Percentiles rank a stretch among this genome's conserved stretches.
phyloP scores from a whole-genome alignment of 1,140 invertebrate genomes.

The Drosophila erecta region DNA sequence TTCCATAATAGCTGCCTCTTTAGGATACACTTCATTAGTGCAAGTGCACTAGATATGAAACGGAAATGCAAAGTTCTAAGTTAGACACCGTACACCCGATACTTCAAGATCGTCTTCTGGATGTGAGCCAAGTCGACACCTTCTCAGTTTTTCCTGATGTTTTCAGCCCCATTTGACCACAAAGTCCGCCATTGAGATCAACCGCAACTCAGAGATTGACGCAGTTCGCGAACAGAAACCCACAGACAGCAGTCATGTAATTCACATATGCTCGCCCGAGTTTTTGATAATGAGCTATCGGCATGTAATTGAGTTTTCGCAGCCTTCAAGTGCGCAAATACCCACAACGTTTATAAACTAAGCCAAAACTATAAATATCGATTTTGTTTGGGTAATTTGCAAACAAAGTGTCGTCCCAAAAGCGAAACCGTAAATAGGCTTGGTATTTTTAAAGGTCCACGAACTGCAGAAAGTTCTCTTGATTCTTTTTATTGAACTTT shows the following conservation, averaged over 20 bases:
- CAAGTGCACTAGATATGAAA: neutral
- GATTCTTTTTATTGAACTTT: no score
- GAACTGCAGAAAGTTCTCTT: no score
- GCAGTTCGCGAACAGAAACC: constrained; percentile 29
- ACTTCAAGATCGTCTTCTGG: neutral
- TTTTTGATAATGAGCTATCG: constrained; percentile 33
- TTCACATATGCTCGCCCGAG: constrained; percentile 5
- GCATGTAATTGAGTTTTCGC: constrained; percentile 7
- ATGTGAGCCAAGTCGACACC: constrained; percentile 9
- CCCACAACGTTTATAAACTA: neutral
- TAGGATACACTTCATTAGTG: neutral
- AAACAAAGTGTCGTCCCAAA: neutral
- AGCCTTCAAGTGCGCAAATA: constrained; percentile 27
- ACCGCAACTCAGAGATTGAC: constrained; percentile 26
- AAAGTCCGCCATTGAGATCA: constrained; percentile 16
- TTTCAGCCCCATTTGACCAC: constrained; percentile 16
- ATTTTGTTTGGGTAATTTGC: constrained; percentile 2
- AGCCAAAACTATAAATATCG: constrained; percentile 34
- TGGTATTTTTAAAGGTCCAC: neutral
- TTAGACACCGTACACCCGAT: neutral
- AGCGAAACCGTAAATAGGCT: constrained; percentile 3
- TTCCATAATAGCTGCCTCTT: neutral
- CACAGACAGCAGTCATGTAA: neutral
- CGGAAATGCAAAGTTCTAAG: neutral
- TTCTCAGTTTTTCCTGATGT: constrained; percentile 3